Evolutionary conservation across 2,888 invertebrate species (phyloP), one percentile per base, ranked within the genome.

Genomic region (Andrena marginata): DNA sequence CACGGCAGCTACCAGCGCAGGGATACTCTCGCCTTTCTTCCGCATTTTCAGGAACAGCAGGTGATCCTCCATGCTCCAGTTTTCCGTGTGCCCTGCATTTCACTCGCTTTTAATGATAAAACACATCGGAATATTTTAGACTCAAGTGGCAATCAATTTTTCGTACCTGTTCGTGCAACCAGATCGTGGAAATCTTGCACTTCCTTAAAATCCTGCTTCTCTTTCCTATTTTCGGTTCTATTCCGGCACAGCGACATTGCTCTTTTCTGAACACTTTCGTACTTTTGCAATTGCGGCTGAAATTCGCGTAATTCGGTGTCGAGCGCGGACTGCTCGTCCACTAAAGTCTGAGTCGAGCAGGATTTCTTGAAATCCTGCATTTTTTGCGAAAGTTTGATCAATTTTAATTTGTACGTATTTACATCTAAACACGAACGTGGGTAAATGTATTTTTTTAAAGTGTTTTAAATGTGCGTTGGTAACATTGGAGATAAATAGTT

Each of bases 61-160:
- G 56, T 94, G 94, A 73, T 94, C 94, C 23, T 93, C 90, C 16
- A 92, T 89, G 56, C 77, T 90, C 94, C 94, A 94, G 70, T 89
- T 85, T 64, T 92, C 90, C 0, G 92, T 93, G 77, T 94, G 92
- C 20, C 94, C 94, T 93, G 26, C 67, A 7, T 60, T 13, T 8
- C 59, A 56, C 8, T 0, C 23, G 23, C 5, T 42, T 56, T 56
- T 56, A 56, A 4, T 23, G 13, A 56, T 68, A 31, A 31, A 31
- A 35, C 2, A 16, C 4, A 20, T 42, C 10, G 20, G 16, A 7
- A 31, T 5, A 29, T 20, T 31, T 31, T 31, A 20, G 16, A 10
- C 13, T 10, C 2, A 1, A 8, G 2, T 8, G 8, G 7, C 10
- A 10, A 51, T 26, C 2, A 5, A 56, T 4, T 42, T 51, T 31